Conservation (phyloP, 2,888 invertebrate genomes). For the Leptinotarsa rubiginosa region DNA sequence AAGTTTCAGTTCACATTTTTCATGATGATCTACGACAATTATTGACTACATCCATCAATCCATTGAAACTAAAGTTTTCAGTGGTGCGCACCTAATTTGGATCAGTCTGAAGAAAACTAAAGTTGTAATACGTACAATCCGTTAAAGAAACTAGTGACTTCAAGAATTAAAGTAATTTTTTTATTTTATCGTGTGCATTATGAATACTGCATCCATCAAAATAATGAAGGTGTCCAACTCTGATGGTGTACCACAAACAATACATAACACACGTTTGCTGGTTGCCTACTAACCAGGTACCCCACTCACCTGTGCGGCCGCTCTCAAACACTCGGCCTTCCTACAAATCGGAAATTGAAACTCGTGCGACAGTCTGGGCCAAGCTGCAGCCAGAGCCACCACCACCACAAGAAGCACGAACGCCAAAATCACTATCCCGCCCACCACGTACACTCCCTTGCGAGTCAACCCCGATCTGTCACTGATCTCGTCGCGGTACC, state of each 20-base stretch:
- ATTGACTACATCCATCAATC: too few relatives aligned
- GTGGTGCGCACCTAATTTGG: too few relatives aligned
- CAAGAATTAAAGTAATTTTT: too few relatives aligned
- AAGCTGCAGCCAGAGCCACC: conserved; percentile 64
- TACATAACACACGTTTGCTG: not conserved
- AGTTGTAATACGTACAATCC: too few relatives aligned
- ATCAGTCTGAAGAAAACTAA: too few relatives aligned
- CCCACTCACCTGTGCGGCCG: conserved; percentile 65
- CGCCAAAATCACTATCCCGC: conserved; percentile 56
- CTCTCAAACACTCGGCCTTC: conserved; percentile 66
- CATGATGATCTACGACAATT: too few relatives aligned
- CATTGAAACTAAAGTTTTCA: too few relatives aligned
- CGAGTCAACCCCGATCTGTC: conserved; percentile 55
- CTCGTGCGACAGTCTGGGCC: conserved; percentile 65
- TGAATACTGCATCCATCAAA: too few relatives aligned
- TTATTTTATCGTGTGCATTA: too few relatives aligned
- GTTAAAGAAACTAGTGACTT: too few relatives aligned
- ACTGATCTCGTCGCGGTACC: conserved; percentile 50
- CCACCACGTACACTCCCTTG: conserved; percentile 52
- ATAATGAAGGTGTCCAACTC: too few relatives aligned
- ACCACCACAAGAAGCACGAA: conserved; percentile 65
- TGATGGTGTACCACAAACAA: not conserved
- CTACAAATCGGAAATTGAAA: conserved; percentile 64
- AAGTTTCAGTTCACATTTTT: too few relatives aligned
- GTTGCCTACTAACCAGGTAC: conserved; percentile 9